Conservation (phyloP, 2,797 vertebrate species). For the Sciurus vulgaris region DNA sequence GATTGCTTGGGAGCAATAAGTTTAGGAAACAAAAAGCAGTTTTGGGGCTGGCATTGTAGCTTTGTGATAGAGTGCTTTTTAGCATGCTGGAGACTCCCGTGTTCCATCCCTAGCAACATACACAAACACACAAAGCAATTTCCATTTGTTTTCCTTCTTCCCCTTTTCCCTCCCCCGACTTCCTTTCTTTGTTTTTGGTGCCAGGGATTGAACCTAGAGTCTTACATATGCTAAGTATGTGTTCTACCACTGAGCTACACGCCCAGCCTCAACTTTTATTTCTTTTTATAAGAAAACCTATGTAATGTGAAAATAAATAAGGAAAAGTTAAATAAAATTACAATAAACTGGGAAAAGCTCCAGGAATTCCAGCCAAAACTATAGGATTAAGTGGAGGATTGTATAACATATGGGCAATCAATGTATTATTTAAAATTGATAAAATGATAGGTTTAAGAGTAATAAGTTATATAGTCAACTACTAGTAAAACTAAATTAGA, state of each 20-base stretch:
- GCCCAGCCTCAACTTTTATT: too few species aligned
- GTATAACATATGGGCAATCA: not conserved
- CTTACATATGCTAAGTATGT: too few species aligned
- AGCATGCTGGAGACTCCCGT: not conserved
- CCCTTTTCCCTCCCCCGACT: too few species aligned
- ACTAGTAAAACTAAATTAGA: slow-evolving; percentile 43
- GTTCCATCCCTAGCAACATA: not conserved
- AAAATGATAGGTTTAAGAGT: not conserved
- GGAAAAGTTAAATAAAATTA: not conserved
- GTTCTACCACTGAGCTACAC: too few species aligned
- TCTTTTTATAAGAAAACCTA: not conserved
- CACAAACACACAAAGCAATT: too few species aligned
- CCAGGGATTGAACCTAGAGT: too few species aligned
- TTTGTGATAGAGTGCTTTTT: not conserved
- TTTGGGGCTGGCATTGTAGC: not conserved
- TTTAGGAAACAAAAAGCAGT: slow-evolving; percentile 10
- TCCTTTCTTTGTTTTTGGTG: too few species aligned
- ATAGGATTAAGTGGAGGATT: not conserved
- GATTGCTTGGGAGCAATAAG: not conserved
- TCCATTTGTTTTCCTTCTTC: too few species aligned
- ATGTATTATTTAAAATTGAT: not conserved
- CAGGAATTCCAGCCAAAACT: not conserved
- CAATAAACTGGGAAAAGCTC: not conserved
- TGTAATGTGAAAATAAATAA: not conserved
- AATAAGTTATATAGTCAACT: not conserved